phyloP scores from a whole-genome alignment of 2,888 invertebrate genomes.

The Campaea margaritaria region DNA sequence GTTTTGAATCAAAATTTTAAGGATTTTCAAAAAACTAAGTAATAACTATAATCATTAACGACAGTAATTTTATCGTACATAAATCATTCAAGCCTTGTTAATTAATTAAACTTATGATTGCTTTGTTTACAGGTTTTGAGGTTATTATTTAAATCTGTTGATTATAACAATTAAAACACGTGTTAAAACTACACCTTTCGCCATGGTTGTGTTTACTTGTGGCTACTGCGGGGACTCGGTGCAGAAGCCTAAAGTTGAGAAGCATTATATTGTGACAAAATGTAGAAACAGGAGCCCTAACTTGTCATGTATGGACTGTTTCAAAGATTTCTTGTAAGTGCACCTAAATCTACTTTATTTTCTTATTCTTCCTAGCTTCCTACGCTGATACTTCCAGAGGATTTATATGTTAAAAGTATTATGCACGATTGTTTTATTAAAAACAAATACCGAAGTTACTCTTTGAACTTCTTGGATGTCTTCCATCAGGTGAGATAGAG shows the following conservation, averaged over 20 bases:
- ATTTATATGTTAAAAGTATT: no score
- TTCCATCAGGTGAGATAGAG: constrained; percentile 29
- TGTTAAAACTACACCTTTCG: constrained; percentile 33
- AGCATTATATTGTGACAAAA: constrained; percentile 90
- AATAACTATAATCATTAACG: no score
- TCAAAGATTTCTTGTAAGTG: constrained; percentile 93
- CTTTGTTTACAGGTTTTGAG: constrained; percentile 49
- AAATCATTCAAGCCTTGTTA: no score
- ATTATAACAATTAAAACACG: constrained; percentile 48
- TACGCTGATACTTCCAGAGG: background rate
- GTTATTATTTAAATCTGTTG: constrained; percentile 44
- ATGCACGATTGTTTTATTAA: background rate
- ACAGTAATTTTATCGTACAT: no score
- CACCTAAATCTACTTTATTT: no score
- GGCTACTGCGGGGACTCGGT: constrained; percentile 95
- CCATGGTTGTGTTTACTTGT: constrained; percentile 98
- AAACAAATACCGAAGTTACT: background rate
- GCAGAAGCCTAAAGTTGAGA: constrained; percentile 96
- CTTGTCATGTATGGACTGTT: constrained; percentile 97
- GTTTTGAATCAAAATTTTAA: no score
- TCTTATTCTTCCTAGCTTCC: background rate
- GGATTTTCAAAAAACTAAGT: background rate
- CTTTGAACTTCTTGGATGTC: constrained; percentile 16
- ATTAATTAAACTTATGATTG: no score
- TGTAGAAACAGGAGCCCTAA: constrained; percentile 89